Conservation (phyloP, 1,140 invertebrate species). For the Andrena cerasifolii region DNA sequence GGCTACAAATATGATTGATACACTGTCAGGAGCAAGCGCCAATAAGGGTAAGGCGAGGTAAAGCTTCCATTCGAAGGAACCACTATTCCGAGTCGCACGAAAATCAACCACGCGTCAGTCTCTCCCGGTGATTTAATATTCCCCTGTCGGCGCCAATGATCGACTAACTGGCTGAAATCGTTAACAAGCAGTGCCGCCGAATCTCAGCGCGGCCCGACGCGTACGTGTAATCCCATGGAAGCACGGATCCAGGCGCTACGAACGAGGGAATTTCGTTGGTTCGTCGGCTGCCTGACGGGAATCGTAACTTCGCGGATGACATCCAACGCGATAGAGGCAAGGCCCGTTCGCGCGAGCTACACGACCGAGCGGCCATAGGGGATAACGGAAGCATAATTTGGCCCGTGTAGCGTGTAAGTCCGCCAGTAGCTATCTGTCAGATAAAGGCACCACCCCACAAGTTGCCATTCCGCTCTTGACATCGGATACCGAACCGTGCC, state of each 20-base stretch:
- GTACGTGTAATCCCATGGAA: conserved; percentile 1
- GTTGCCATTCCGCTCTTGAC: conserved; percentile 45
- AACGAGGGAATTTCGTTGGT: conserved; percentile 36
- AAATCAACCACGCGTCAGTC: background rate
- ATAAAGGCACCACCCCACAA: conserved; percentile 52
- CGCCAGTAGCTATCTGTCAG: conserved; percentile 61
- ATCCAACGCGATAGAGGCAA: conserved; percentile 28
- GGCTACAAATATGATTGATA: no score
- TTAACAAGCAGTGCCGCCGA: background rate
- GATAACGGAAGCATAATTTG: conserved; percentile 64
- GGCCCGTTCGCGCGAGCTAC: background rate
- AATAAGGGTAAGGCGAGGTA: no score
- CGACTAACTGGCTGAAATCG: conserved; percentile 16
- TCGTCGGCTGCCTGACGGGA: conserved; percentile 9
- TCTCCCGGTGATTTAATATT: background rate
- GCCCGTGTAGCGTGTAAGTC: conserved; percentile 62
- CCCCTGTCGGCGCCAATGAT: background rate
- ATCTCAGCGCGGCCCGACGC: background rate
- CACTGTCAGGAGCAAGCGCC: no score
- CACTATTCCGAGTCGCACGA: background rate
- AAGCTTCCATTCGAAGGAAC: no score
- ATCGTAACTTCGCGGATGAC: conserved; percentile 55
- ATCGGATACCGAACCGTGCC: conserved; percentile 26
- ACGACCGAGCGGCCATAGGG: conserved; percentile 22
- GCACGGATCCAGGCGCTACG: background rate